These are phyloP conservation scores for Tetragnatha montana DNA, from an alignment of 2,888 invertebrate species.

Conservation along the genomic window DNA sequence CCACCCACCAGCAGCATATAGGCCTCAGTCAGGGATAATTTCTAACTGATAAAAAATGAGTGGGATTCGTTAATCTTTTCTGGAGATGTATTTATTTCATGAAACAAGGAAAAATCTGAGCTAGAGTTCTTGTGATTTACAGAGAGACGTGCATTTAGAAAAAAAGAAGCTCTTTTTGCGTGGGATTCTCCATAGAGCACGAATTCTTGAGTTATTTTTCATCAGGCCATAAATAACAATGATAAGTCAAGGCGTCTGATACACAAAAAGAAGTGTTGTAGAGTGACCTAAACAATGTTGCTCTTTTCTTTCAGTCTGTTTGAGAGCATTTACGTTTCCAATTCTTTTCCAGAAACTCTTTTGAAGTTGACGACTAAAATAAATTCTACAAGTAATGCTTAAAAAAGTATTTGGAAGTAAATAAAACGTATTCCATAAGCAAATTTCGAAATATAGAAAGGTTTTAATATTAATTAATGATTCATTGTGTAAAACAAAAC, in stretches of 20 bases:
- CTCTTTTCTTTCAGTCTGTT: background rate
- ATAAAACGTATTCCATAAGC: too few relatives aligned
- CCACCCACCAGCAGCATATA: background rate
- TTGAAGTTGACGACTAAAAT: too few relatives aligned
- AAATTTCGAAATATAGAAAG: too few relatives aligned
- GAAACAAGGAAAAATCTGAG: conserved; percentile 31
- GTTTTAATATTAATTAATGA: too few relatives aligned
- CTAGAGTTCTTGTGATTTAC: conserved; percentile 29
- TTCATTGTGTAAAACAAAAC: too few relatives aligned
- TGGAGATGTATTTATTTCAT: conserved; percentile 19
- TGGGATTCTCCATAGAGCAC: conserved; percentile 18
- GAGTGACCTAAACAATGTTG: background rate
- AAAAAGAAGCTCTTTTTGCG: conserved; percentile 16
- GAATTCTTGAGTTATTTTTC: background rate
- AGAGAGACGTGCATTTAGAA: background rate
- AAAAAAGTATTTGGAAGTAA: too few relatives aligned
- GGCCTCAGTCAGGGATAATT: background rate
- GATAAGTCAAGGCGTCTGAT: background rate
- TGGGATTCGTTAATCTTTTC: conserved; percentile 32
- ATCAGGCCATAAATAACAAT: background rate
- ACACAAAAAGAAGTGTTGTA: background rate
- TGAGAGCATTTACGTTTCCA: background rate
- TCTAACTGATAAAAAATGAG: conserved; percentile 9
- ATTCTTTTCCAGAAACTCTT: background rate
- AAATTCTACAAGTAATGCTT: too few relatives aligned